A percentile compares a stretch with the other conserved stretches of the same genome.
phyloP scores from a whole-genome alignment of 1,140 invertebrate species.

The Drosophila sp. region DNA sequence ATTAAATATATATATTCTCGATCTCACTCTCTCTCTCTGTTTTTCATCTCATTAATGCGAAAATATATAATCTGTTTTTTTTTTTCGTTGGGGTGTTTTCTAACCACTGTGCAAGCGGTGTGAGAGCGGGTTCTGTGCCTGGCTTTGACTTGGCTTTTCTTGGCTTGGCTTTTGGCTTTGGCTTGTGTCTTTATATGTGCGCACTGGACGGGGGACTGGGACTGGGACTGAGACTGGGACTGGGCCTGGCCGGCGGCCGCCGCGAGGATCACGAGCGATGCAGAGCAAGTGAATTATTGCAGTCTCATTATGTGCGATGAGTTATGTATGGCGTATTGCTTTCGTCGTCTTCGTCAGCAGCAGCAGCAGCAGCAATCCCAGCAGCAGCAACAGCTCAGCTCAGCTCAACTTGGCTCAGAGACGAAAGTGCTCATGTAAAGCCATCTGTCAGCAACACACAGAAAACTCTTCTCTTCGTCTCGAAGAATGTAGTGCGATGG shows the following conservation, averaged over 20 bases:
- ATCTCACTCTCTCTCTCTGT: too few relatives aligned
- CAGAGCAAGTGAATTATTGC: slow-evolving; percentile 83
- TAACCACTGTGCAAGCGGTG: slow-evolving; percentile 6
- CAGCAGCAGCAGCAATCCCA: too few relatives aligned
- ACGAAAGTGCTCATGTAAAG: slow-evolving; percentile 76
- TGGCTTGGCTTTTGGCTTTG: slow-evolving; percentile 11
- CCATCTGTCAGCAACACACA: slow-evolving; percentile 44
- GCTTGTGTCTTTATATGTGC: slow-evolving; percentile 60
- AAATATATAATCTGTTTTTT: too few relatives aligned
- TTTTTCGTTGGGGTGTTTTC: too few relatives aligned
- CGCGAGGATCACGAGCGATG: slow-evolving; percentile 68
- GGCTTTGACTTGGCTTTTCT: slow-evolving; percentile 52
- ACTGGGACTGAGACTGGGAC: too few relatives aligned
- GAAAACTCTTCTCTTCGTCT: slow-evolving; percentile 9
- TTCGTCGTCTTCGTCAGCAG: slow-evolving; percentile 51
- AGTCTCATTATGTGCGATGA: slow-evolving; percentile 83
- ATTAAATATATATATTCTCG: too few relatives aligned
- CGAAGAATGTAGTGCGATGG: slow-evolving; percentile 80
- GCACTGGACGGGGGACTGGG: background rate
- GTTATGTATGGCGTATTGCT: slow-evolving; percentile 83
- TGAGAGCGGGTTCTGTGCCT: slow-evolving; percentile 19
- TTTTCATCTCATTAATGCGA: too few relatives aligned
- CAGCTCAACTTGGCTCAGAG: slow-evolving; percentile 37
- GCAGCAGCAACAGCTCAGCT: too few relatives aligned
- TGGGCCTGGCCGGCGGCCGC: slow-evolving; percentile 27